Evolutionary conservation across 1,140 invertebrate species (phyloP), one percentile per base, ranked within the genome.

Genomic region (Harlomillsia oculata): DNA sequence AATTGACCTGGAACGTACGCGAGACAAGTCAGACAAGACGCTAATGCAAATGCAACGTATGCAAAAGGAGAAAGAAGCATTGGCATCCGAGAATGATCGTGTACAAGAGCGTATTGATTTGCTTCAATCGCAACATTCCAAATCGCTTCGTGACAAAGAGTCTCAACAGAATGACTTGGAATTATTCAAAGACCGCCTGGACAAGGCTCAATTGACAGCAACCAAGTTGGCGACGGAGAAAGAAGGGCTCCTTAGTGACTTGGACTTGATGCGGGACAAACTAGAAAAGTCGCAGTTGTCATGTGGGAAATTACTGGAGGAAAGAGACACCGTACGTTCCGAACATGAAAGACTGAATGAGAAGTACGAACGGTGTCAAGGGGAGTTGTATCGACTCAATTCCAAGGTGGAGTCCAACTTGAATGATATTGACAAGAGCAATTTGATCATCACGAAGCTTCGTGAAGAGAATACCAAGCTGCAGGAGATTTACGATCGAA

Each of bases 311-410:
- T 79, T 83, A 0, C 78, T 87, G 54, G 89, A 94, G 66, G 90
- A 94, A 66, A 85, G 87, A 66, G 90, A 94, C 66, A 82, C 77
- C 45, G 80, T 83, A 32, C 85, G 86, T 73, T 88, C 88, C 72
- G 90, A 95, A 73, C 85, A 89, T 69, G 89, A 94, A 67, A 87
- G 90, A 73, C 81, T 92, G 72, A 73, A 90, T 63, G 90, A 93
- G 73, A 93, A 93, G 77, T 89, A 90, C 70, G 90, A 94, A 73
- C 84, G 88, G 83, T 87, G 39, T 20, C 34, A 34, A 20, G 32
- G 20, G 23, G 52, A 60, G 32, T 21, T 61, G 37, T 91, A 88
- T 69, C 80, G 89, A 36, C 71, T 92, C 28, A 87, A 92, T 70
- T 87, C 86, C 52, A 85, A 87, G 67, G 79, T 90, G 70, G 89